Percentiles rank a stretch among this genome's conserved stretches.
phyloP scores from a whole-genome alignment of 1,140 invertebrate species.

The Drosophila grimshawi region DNA sequence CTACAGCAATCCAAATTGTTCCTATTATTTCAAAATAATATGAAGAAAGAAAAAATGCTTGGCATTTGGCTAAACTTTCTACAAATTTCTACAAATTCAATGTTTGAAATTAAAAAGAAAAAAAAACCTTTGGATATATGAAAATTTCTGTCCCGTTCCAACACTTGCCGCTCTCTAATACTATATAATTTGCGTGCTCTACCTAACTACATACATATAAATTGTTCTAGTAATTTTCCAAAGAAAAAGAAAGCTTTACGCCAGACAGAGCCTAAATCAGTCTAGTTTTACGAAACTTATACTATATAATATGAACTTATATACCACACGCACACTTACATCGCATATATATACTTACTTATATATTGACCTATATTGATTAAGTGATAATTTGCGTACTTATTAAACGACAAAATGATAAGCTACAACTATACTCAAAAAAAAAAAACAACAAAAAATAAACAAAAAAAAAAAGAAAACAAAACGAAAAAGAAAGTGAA shows the following conservation, averaged over 20 bases:
- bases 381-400: constrained; percentile 80
- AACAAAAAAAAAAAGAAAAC: constrained; percentile 36
- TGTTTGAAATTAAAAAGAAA: no score
- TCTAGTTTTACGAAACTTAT: constrained; percentile 49
- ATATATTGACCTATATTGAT: constrained; percentile 65
- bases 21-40: no score
- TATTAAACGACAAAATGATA: constrained; percentile 60
- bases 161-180: constrained; percentile 22
- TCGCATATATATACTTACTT: constrained; percentile 56
- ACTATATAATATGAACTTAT: constrained; percentile 71
- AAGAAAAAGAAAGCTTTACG: constrained; percentile 42
- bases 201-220: constrained; percentile 20
- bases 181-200: constrained; percentile 44
- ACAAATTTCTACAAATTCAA: not conserved
- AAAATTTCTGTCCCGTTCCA: not conserved
- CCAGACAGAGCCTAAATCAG: constrained; percentile 38
- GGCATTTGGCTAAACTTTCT: not conserved
- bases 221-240: constrained; percentile 26
- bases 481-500: constrained; percentile 23
- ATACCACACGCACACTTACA: constrained; percentile 73
- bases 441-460: constrained; percentile 37
- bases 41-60: no score
- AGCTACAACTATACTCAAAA: constrained; percentile 71
- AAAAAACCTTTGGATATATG: no score
- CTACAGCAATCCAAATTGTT: no score